phyloP scores from a whole-genome alignment of 2,113 vertebrate species.

The Mirounga angustirostris region DNA sequence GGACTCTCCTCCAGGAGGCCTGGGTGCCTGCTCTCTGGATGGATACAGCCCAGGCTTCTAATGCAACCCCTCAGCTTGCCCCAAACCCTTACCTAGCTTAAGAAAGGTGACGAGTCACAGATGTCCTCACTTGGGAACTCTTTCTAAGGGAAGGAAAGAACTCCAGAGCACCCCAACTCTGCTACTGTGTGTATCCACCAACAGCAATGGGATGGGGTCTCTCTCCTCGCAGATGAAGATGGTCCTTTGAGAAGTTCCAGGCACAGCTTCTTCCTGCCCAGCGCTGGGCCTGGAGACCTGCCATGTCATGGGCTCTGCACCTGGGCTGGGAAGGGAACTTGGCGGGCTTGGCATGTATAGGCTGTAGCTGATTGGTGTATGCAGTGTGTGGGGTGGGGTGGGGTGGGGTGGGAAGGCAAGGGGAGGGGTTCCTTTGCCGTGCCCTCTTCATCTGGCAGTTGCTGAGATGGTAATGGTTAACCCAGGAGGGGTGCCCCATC shows the following conservation, averaged over 20 bases:
- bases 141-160: neutral
- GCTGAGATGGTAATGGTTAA: constrained; percentile 69
- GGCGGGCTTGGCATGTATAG: neutral
- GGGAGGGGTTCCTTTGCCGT: constrained; percentile 42
- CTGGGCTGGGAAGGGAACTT: neutral
- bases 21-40: neutral
- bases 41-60: neutral
- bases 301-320: neutral
- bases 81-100: neutral
- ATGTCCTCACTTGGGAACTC: neutral
- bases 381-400: rapidly evolving
- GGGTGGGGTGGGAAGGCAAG: neutral
- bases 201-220: neutral
- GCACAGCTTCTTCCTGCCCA: neutral
- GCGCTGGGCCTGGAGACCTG: neutral
- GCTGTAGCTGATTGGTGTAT: neutral
- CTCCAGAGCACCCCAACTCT: neutral
- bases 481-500: neutral
- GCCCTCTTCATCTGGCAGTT: constrained; percentile 60
- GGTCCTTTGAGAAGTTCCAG: constrained; percentile 11
- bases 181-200: neutral
- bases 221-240: neutral
- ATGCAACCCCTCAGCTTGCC: neutral
- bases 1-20: neutral
- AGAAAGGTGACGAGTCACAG: constrained; percentile 29